Base-by-base conservation (phyloP, 2,113 vertebrate genomes). In the Percopsis transmontana region DNA sequence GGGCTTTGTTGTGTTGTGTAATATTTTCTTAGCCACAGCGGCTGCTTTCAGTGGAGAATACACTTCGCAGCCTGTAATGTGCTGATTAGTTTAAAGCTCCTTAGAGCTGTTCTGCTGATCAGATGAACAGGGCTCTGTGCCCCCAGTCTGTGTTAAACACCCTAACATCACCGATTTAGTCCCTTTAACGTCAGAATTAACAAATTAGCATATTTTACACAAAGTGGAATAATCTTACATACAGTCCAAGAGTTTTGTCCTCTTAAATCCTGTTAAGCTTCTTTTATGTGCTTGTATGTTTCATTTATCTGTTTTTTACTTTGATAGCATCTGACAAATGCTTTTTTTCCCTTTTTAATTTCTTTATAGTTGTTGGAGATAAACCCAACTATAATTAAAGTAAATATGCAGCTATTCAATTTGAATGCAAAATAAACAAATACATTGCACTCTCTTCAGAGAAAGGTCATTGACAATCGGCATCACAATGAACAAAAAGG, bases 211-310 rank as follows among this genome's bases (percentile, higher is more conserved):
- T 33, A 33, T 33, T 33, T 33, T 33, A 33, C 27, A 33, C 27
- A 33, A 33, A 4, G 5, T 33, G 27, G 5, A 6, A 6, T 33
- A 33, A 33, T 33, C 27, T 33, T 33, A 33, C 27, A 82, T 77
- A 38, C 59, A 24, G 75, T 54, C 52, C 59, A 62, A 64, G 68
- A 74, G 83, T 86, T 77, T 72, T 75, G 67, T n/a, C n/a, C 69
- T 70, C 66, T 72, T 66, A 77, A 74, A 78, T 84, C 85, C 40
- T 59, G 60, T 70, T 75, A 74, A 84, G 77, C 76, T 69, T 16
- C 64, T 76, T 60, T 10, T 55, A 18, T 56, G 68, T 69, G 52
- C 62, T 58, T 51, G 20, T 56, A 58, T 59, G 62, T 21, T 63
- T 21, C 27, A 16, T 62, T 54, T 50, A 59, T 58, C 56, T 80